Conservation (phyloP, 2,113 vertebrate genomes). For the Eudyptes chrysolophus region DNA sequence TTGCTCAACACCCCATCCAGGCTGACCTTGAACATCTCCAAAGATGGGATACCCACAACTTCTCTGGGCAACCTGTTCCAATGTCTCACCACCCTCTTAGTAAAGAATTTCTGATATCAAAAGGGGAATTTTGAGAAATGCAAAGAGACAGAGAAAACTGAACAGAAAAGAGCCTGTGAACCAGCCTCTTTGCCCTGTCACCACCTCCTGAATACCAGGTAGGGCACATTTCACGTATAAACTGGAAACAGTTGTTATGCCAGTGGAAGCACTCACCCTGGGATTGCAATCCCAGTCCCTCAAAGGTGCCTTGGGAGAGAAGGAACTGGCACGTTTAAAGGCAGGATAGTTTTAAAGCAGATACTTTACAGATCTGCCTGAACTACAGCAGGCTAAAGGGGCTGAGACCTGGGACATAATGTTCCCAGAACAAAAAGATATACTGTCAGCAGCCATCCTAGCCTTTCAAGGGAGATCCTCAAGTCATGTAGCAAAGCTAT, state of each 20-base stretch:
- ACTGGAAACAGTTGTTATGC: not conserved
- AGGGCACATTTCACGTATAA: not conserved
- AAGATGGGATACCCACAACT: not conserved
- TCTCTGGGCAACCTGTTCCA: not conserved
- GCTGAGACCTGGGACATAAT: not conserved
- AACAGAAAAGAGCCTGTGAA: not conserved
- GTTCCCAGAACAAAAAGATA: not conserved
- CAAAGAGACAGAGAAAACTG: not conserved
- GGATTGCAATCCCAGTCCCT: not conserved
- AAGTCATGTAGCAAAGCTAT: not conserved
- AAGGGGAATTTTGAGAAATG: not conserved
- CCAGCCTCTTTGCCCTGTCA: not conserved
- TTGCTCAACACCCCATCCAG: fast-evolving
- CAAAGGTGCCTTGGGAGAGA: not conserved
- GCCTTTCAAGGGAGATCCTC: not conserved
- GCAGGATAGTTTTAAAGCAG: not conserved
- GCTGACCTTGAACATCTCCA: not conserved
- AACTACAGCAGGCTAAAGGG: not conserved
- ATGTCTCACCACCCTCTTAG: not conserved
- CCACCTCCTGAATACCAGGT: not conserved
- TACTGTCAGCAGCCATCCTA: not conserved
- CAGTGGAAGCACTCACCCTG: not conserved
- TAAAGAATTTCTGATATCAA: not conserved
- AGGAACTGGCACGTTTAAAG: not conserved
- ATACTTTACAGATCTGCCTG: not conserved